These are phyloP conservation scores for Eristalis pertinax DNA, from an alignment of 2,888 invertebrate species.

Conservation along the genomic window DNA sequence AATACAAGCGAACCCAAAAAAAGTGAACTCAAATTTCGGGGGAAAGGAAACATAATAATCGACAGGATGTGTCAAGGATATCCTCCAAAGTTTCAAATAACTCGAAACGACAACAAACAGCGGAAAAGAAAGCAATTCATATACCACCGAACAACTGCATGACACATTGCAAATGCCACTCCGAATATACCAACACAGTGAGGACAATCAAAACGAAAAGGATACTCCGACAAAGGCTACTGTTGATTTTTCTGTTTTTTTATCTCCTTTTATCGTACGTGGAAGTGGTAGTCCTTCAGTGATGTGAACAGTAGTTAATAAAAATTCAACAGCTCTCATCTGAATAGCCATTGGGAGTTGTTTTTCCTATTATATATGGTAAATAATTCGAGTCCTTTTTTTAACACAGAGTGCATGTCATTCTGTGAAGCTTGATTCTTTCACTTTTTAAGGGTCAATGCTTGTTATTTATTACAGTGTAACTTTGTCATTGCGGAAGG, in stretches of 20 bases:
- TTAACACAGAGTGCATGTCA: slow-evolving; percentile 16
- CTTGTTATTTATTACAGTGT: slow-evolving; percentile 60
- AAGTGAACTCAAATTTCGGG: slow-evolving; percentile 60
- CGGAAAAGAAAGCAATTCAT: slow-evolving; percentile 71
- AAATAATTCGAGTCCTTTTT: slow-evolving; percentile 64
- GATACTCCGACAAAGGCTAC: slow-evolving; percentile 62
- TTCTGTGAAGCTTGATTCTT: slow-evolving; percentile 49
- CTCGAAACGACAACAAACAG: slow-evolving; percentile 68
- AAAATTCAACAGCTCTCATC: slow-evolving; percentile 72
- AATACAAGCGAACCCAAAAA: slow-evolving; percentile 23
- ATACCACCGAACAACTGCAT: slow-evolving; percentile 55
- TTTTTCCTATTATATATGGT: slow-evolving; percentile 70
- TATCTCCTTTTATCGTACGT: slow-evolving; percentile 41
- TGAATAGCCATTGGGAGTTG: slow-evolving; percentile 68
- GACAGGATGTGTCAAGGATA: slow-evolving; percentile 81
- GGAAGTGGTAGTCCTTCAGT: slow-evolving; percentile 64
- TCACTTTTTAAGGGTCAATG: slow-evolving; percentile 43
- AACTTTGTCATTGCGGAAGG: slow-evolving; percentile 50
- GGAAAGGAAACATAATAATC: slow-evolving; percentile 65
- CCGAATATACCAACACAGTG: slow-evolving; percentile 47
- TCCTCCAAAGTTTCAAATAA: slow-evolving; percentile 77
- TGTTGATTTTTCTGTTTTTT: slow-evolving; percentile 46
- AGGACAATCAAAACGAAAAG: slow-evolving; percentile 58
- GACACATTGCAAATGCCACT: slow-evolving; percentile 56
- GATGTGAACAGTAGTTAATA: slow-evolving; percentile 72